These are phyloP conservation scores for Anabacerthia variegaticeps DNA, from an alignment of 2,797 vertebrate genomes.

Conservation along the genomic window DNA sequence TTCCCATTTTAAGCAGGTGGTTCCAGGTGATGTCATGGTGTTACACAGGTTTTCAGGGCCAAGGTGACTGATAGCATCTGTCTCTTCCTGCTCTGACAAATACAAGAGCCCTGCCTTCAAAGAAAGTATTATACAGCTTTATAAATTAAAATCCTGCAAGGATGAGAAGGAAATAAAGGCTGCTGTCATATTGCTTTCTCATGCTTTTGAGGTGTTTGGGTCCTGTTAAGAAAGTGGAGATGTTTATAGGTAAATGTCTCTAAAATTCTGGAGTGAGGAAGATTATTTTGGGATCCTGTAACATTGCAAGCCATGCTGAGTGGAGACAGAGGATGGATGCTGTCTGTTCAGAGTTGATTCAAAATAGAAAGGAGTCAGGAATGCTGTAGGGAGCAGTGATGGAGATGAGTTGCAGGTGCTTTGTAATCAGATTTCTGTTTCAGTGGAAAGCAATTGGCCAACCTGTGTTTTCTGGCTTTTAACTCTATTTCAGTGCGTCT, in stretches of 20 bases:
- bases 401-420: background rate
- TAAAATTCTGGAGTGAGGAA: background rate
- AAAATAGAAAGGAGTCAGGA: background rate
- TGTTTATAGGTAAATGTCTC: background rate
- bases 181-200: background rate
- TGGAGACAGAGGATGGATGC: background rate
- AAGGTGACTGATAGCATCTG: background rate
- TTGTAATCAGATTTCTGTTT: background rate
- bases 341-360: background rate
- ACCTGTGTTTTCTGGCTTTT: background rate
- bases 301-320: background rate
- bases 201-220: background rate
- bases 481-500: background rate
- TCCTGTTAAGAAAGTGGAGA: background rate
- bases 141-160: background rate
- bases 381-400: background rate
- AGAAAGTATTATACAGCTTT: background rate
- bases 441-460: background rate
- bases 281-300: background rate
- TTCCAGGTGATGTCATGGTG: constrained; percentile 22
- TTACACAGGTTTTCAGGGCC: constrained; percentile 1
- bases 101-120: constrained; percentile 7
- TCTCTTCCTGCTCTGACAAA: constrained; percentile 40
- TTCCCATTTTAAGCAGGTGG: background rate
- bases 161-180: background rate